A percentile compares a stretch with the other conserved stretches of the same genome.
Conservation (phyloP, 2,888 invertebrate genomes). For the Julus scandinavius region DNA sequence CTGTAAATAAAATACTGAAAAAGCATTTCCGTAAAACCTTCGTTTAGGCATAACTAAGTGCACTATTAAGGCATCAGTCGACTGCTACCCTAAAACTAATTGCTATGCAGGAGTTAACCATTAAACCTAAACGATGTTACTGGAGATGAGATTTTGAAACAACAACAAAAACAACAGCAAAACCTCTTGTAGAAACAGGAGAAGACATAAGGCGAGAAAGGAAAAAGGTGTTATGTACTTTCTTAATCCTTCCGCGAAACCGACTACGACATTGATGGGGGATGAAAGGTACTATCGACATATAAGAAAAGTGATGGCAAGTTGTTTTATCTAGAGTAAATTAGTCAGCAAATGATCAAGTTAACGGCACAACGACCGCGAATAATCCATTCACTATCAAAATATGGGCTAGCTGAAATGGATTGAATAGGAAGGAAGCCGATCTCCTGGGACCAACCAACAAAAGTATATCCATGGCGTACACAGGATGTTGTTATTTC, state of each 20-base stretch:
- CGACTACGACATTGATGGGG: slow-evolving; percentile 21
- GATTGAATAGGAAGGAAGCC: slow-evolving; percentile 12
- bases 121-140: neutral
- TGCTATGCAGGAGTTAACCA: neutral
- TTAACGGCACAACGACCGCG: slow-evolving; percentile 19
- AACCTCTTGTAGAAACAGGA: slow-evolving; percentile 19
- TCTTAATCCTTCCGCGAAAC: slow-evolving; percentile 9
- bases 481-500: neutral
- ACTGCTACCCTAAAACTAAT: neutral
- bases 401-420: neutral
- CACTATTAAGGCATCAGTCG: too few relatives aligned
- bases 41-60: too few relatives aligned
- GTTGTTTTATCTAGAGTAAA: slow-evolving; percentile 21
- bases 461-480: neutral
- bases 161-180: neutral
- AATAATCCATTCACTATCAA: slow-evolving; percentile 21
- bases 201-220: neutral
- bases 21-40: too few relatives aligned
- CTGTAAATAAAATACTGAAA: too few relatives aligned
- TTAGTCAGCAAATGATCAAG: slow-evolving; percentile 16
- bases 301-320: slow-evolving; percentile 18
- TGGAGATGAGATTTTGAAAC: neutral
- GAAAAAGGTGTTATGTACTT: slow-evolving; percentile 33
- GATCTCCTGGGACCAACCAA: neutral
- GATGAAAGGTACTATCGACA: slow-evolving; percentile 12